These are phyloP conservation scores for Therioaphis trifolii DNA, from an alignment of 2,888 invertebrate genomes.

Conservation along the genomic window DNA sequence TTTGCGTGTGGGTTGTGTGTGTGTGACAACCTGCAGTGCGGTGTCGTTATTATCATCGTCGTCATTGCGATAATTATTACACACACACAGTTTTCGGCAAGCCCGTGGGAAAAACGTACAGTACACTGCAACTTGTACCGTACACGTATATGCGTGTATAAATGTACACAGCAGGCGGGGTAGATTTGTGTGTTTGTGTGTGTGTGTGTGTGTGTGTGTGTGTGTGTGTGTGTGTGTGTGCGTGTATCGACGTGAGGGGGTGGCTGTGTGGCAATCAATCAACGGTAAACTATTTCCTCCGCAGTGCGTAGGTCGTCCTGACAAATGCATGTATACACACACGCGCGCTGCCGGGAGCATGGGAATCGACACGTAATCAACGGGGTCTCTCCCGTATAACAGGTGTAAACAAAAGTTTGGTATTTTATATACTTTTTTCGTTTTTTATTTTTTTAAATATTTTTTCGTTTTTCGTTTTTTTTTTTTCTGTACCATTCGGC, in stretches of 20 bases:
- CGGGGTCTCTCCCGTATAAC: constrained; percentile 13
- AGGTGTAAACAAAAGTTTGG: constrained; percentile 59
- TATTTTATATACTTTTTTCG: constrained; percentile 7
- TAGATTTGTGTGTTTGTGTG: too few relatives aligned
- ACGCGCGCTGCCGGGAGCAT: not conserved
- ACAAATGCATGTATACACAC: constrained; percentile 27
- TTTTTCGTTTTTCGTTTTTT: too few relatives aligned
- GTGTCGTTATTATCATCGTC: not conserved
- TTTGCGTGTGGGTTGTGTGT: too few relatives aligned
- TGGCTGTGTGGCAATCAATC: constrained; percentile 40
- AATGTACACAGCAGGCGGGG: too few relatives aligned
- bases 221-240: too few relatives aligned
- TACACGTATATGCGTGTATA: too few relatives aligned
- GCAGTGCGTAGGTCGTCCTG: constrained; percentile 49
- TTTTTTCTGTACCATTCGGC: too few relatives aligned
- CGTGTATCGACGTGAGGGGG: not conserved
- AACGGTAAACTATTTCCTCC: constrained; percentile 56
- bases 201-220: too few relatives aligned
- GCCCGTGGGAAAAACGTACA: constrained; percentile 45
- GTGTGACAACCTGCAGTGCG: constrained; percentile 39
- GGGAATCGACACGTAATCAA: constrained; percentile 57
- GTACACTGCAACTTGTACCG: too few relatives aligned
- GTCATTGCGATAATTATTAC: constrained; percentile 29
- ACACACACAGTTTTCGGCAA: not conserved
- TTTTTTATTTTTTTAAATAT: not conserved